These are phyloP conservation scores for Batillaria attramentaria DNA, from an alignment of 1,140 invertebrate genomes.

Conservation along the genomic window DNA sequence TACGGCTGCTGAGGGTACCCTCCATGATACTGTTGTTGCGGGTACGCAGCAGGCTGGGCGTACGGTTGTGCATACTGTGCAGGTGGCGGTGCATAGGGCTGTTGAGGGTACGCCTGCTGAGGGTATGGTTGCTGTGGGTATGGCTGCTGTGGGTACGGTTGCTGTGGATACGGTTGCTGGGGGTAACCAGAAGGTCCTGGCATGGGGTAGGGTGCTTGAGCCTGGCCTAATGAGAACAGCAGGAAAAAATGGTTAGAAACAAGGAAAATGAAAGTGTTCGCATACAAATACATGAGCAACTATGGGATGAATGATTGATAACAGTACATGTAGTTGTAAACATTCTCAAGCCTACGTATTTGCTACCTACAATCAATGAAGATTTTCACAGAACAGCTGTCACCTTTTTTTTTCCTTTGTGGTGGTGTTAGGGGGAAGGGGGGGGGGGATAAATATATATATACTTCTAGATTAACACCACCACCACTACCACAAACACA, in stretches of 20 bases:
- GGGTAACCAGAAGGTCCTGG: background rate
- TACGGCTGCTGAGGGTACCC: no score
- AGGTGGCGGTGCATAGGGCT: background rate
- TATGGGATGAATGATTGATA: background rate
- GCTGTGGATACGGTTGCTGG: background rate
- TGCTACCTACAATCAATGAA: background rate
- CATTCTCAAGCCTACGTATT: background rate
- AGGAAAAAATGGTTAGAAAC: no score
- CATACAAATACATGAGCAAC: background rate
- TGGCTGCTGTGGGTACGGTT: background rate
- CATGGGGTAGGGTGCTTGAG: no score
- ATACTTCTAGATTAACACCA: no score
- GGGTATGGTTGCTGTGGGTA: background rate
- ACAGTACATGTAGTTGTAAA: background rate
- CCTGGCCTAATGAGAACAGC: no score
- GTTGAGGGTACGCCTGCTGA: background rate
- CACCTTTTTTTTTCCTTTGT: no score
- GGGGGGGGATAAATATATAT: no score
- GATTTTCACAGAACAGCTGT: no score
- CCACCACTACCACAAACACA: no score
- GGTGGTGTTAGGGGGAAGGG: no score
- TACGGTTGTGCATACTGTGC: background rate
- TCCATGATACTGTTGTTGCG: background rate
- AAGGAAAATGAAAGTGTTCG: background rate
- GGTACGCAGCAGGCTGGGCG: background rate